These are phyloP conservation scores for Drosophila busckii DNA, from an alignment of 1,140 invertebrate species.

Conservation along the genomic window DNA sequence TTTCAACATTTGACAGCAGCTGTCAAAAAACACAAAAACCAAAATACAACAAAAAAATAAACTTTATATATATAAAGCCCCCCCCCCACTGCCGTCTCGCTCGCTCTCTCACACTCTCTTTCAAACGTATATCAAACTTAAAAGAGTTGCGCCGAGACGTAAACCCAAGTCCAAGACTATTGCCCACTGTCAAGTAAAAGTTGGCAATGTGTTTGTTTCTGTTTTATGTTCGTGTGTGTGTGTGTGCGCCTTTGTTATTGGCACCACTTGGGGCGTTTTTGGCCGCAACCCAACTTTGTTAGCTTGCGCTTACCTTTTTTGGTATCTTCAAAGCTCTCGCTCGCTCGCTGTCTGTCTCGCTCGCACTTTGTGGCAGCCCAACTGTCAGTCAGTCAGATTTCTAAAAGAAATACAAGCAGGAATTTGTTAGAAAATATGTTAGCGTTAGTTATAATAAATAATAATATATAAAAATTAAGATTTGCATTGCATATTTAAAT, in stretches of 20 bases:
- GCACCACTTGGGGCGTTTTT: constrained; percentile 38
- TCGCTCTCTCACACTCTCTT: too few species aligned
- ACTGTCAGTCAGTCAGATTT: too few species aligned
- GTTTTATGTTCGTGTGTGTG: too few species aligned
- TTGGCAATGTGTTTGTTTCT: constrained; percentile 33
- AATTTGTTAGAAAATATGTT: constrained; percentile 23
- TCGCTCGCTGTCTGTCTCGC: too few species aligned
- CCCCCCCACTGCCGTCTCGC: too few species aligned
- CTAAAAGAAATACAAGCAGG: constrained; percentile 21
- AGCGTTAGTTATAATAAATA: too few species aligned
- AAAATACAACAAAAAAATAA: too few species aligned
- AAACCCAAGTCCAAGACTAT: constrained; percentile 40
- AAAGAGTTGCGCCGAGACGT: constrained; percentile 68
- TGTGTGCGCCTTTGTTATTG: constrained; percentile 47
- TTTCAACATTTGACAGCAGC: constrained; percentile 76
- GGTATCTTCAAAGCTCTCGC: neutral
- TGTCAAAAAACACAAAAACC: constrained; percentile 58
- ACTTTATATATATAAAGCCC: too few species aligned
- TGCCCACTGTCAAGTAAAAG: constrained; percentile 25
- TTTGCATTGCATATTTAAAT: too few species aligned
- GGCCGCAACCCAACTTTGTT: constrained; percentile 23
- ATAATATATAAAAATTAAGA: too few species aligned
- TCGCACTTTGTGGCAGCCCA: too few species aligned
- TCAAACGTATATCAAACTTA: too few species aligned
- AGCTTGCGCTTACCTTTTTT: constrained; percentile 30